Conservation (phyloP, 1,140 invertebrate genomes). For the Helicoverpa zea region DNA sequence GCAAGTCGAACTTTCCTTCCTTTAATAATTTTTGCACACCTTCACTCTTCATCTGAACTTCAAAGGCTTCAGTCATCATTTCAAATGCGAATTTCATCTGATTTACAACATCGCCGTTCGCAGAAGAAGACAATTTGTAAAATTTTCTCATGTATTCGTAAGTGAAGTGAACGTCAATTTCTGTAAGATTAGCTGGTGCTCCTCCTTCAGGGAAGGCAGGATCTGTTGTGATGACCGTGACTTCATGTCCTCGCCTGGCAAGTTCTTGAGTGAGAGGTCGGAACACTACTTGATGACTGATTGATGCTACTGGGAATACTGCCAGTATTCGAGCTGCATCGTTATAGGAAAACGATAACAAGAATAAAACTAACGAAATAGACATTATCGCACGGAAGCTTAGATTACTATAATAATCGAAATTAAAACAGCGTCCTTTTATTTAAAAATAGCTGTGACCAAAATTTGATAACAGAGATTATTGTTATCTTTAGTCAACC, state of each 20-base stretch:
- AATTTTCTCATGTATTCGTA: conserved; percentile 58
- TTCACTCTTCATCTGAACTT: conserved; percentile 55
- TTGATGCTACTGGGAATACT: conserved; percentile 9
- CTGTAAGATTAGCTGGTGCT: not conserved
- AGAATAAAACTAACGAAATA: not conserved
- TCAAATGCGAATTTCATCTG: not conserved
- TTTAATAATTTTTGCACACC: conserved; percentile 65
- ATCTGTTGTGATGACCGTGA: conserved; percentile 33
- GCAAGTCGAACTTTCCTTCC: conserved; percentile 66
- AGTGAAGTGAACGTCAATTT: conserved; percentile 50
- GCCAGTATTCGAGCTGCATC: conserved; percentile 69
- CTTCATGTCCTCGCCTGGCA: conserved; percentile 22
- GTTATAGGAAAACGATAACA: not conserved
- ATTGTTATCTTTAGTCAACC: no score
- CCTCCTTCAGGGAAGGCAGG: conserved; percentile 1
- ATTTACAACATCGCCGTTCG: not conserved
- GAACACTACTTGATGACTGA: conserved; percentile 64
- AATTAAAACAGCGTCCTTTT: no score
- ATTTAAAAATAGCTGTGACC: no score
- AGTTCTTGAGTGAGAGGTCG: conserved; percentile 61
- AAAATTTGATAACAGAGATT: no score
- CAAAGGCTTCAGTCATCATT: not conserved
- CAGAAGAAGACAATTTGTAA: not conserved
- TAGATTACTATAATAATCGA: not conserved
- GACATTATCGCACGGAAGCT: not conserved